Evolutionary conservation across 2,113 vertebrate species (phyloP), one percentile per base, ranked within the genome.

Genomic region (Odocoileus virginianus): DNA sequence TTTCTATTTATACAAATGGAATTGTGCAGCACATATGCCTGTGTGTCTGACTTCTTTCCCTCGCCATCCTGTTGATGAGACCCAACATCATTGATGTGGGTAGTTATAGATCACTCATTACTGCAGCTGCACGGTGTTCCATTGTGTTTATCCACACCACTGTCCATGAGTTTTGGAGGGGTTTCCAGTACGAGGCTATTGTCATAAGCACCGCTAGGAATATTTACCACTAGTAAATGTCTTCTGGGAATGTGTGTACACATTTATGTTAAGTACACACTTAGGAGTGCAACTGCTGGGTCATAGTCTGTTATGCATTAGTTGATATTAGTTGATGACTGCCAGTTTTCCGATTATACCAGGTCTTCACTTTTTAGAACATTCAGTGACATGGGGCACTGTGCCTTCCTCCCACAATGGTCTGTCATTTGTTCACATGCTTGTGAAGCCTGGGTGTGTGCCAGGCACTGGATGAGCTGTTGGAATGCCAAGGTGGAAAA

Each of bases 31-130:
- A 28, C 25, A 3, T 7, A 21, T 12, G 30, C 8, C 74, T 87
- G 28, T 52, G 74, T 50, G 17, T 91, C 81, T 79, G 85, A 57
- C 67, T 95, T 86, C 95, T 87, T 83, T 95, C 55, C 55, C 40
- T 58, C 21, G 28, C 52, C 47, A 5, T 40, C 43, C 16, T 36
- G 33, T 21, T 88, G 85, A 47, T 16, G 25, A 82, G 54, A 64
- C 57, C 47, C 85, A 36, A 40, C 19, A 7, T 10, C 14, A 3
- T 40, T 50, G 12, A 19, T 7, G 55, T 3, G 33, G 28, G 85
- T 54, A 28, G 64, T 90, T 64, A 58, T 10, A 87, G 55, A 12
- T 45, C 7, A 5, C 28, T 64, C 50, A 14, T 54, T 93, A n/a
- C 33, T 3, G 0, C 2, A 14, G 17, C 45, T 64, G 14, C 16